Conservation (phyloP, 2,888 invertebrate species). For the Drosophila melanocephala region DNA sequence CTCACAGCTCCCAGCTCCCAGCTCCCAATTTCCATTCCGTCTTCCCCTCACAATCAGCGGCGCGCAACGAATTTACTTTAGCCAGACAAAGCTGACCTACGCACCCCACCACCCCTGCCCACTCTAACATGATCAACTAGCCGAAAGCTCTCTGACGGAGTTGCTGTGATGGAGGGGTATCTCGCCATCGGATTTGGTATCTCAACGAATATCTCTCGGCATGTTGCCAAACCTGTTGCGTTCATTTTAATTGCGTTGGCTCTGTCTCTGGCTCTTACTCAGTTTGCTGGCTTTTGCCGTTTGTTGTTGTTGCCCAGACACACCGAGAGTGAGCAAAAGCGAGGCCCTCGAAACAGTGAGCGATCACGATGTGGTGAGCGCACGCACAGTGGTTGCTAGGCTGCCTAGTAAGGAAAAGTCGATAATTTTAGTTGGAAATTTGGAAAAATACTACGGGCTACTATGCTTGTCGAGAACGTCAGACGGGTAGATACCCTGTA, state of each 20-base stretch:
- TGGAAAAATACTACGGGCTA: background rate
- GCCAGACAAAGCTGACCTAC: conserved; percentile 24
- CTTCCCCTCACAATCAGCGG: conserved; percentile 26
- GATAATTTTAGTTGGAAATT: background rate
- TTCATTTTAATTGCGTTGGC: conserved; percentile 45
- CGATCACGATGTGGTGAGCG: background rate
- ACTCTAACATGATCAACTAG: conserved; percentile 31
- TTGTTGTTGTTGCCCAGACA: conserved; percentile 11
- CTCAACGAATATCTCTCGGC: conserved; percentile 44
- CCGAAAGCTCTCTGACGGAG: conserved; percentile 15
- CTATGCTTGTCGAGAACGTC: background rate
- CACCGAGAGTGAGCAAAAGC: conserved; percentile 7
- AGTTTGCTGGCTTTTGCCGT: conserved; percentile 9
- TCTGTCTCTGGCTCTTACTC: conserved; percentile 9
- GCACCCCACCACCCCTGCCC: background rate
- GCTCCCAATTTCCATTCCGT: conserved; percentile 20
- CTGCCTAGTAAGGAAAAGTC: background rate
- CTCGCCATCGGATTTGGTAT: conserved; percentile 26
- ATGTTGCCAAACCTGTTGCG: conserved; percentile 67
- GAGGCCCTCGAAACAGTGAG: conserved; percentile 10
- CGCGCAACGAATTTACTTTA: conserved; percentile 53
- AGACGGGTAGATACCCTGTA: background rate
- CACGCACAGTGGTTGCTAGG: background rate
- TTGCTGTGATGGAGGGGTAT: conserved; percentile 18
- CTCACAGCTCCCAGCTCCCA: conserved; percentile 9